Percentiles rank a stretch among this genome's conserved stretches.
These are phyloP conservation scores for Mellilla xanthometata DNA, from an alignment of 2,888 invertebrate species.

Conservation along the genomic window DNA sequence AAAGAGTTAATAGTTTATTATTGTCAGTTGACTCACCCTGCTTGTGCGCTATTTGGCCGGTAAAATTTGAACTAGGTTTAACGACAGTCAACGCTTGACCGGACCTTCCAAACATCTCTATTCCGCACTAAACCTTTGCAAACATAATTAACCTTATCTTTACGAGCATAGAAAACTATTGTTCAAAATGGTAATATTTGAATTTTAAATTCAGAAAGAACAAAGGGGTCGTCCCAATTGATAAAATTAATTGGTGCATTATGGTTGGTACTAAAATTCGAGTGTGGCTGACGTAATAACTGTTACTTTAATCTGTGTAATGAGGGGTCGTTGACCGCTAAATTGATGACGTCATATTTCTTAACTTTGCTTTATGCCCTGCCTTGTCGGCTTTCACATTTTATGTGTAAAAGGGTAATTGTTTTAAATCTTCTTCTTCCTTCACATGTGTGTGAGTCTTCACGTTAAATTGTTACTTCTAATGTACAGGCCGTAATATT, in stretches of 20 bases:
- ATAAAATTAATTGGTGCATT: slow-evolving; percentile 29
- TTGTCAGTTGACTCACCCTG: too few relatives aligned
- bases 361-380: slow-evolving; percentile 1
- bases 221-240: slow-evolving; percentile 13
- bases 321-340: slow-evolving; percentile 2
- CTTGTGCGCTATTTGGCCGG: background rate
- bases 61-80: too few relatives aligned
- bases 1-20: too few relatives aligned
- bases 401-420: background rate
- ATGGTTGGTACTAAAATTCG: slow-evolving; percentile 6
- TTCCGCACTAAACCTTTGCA: slow-evolving; percentile 47
- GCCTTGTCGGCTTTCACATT: background rate
- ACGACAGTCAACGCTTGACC: background rate
- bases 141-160: slow-evolving; percentile 74
- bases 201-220: slow-evolving; percentile 37
- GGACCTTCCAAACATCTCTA: slow-evolving; percentile 2
- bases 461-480: too few relatives aligned
- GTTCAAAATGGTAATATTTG: slow-evolving; percentile 31
- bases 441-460: too few relatives aligned
- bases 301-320: background rate
- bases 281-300: background rate
- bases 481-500: too few relatives aligned
- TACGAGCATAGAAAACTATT: slow-evolving; percentile 59
- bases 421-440: too few relatives aligned
- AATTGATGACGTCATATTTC: slow-evolving; percentile 8